phyloP scores from a whole-genome alignment of 1,140 invertebrate genomes.

The Mesaphorura yosii region DNA sequence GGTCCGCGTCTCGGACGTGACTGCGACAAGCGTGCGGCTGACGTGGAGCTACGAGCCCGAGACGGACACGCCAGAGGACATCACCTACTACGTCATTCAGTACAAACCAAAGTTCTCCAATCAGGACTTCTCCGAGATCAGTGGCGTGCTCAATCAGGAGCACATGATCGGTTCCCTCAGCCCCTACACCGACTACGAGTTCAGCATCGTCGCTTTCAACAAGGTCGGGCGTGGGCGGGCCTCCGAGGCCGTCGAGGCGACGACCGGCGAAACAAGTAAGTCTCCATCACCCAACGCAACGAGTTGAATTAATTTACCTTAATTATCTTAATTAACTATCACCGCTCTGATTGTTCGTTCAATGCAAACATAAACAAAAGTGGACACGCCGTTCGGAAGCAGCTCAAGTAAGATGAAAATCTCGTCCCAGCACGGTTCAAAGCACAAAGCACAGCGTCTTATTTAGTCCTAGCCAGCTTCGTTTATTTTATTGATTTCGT shows the following conservation, averaged over 20 bases:
- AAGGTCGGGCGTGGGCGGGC: constrained; percentile 78
- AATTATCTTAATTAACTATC: not conserved
- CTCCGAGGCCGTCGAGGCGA: constrained; percentile 71
- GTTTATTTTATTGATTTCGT: too few relatives aligned
- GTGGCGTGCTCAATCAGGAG: constrained; percentile 81
- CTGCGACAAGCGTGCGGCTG: constrained; percentile 76
- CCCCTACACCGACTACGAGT: constrained; percentile 93
- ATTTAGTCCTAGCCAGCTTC: too few relatives aligned
- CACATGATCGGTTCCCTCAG: constrained; percentile 77
- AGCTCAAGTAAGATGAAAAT: constrained; percentile 13
- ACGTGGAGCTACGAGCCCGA: constrained; percentile 74
- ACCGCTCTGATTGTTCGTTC: not conserved
- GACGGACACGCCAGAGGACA: constrained; percentile 60
- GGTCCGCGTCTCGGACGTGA: constrained; percentile 79
- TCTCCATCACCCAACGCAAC: constrained; percentile 32
- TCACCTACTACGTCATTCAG: constrained; percentile 87
- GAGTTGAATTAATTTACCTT: not conserved
- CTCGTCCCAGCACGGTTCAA: not conserved
- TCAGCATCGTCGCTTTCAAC: constrained; percentile 89
- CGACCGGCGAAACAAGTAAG: constrained; percentile 92
- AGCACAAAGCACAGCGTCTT: too few relatives aligned
- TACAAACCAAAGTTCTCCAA: constrained; percentile 75
- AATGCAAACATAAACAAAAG: constrained; percentile 2
- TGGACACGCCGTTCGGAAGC: constrained; percentile 22
- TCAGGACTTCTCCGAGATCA: constrained; percentile 51